Percentiles rank a stretch among this genome's conserved stretches.
These are phyloP conservation scores for Cyrtorhinus lividipennis DNA, from an alignment of 1,140 invertebrate species.

Conservation along the genomic window DNA sequence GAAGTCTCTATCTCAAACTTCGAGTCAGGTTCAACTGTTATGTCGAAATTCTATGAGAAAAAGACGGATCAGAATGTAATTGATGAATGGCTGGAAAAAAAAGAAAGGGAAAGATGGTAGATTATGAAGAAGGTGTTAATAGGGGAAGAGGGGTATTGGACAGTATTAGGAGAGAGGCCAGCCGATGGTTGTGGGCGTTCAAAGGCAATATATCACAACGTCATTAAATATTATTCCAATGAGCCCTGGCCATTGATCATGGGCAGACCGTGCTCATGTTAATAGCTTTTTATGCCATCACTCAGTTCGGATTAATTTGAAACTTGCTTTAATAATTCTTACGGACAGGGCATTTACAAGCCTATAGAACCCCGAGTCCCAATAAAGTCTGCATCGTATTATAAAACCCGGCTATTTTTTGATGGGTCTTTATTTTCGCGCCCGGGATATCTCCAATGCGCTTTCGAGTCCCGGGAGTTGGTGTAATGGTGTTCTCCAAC, in stretches of 20 bases:
- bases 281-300: conserved; percentile 25
- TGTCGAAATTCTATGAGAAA: conserved; percentile 6
- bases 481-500: conserved; percentile 9
- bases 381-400: conserved; percentile 19
- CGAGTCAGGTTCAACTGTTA: not conserved
- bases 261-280: conserved; percentile 13
- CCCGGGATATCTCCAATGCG: not conserved
- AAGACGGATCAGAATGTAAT: not conserved
- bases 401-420: not conserved
- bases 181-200: conserved; percentile 1
- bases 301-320: conserved; percentile 24
- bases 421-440: conserved; percentile 15
- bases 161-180: not conserved
- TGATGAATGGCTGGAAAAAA: not conserved
- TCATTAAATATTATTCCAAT: conserved; percentile 24
- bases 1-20: not conserved
- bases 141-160: conserved; percentile 6
- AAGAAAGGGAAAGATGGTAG: not conserved
- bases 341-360: conserved; percentile 24
- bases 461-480: not conserved
- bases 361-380: conserved; percentile 18
- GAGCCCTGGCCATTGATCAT: conserved; percentile 21
- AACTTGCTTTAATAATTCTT: conserved; percentile 25
- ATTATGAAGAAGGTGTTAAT: conserved; percentile 8
- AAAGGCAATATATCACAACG: conserved; percentile 22